Base-by-base conservation (phyloP, 2,888 invertebrate species). In the Acleris emargana region DNA sequence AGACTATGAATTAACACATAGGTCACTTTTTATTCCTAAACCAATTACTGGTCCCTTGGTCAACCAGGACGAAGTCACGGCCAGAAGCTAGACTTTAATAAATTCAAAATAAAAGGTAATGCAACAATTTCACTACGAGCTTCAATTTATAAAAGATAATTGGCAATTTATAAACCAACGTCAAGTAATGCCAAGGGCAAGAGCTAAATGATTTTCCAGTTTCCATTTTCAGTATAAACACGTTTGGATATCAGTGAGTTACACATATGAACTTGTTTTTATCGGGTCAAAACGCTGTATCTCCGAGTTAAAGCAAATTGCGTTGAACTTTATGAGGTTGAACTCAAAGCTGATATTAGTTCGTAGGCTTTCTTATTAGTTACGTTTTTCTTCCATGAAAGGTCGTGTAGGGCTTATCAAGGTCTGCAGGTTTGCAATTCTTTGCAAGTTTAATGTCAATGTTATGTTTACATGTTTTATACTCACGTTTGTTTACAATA, bases 211-310 rank as follows among this genome's bases (percentile, higher is more conserved):
- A 84, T 90, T 91, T 89, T 83, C 91, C 82, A 89, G 90, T 89
- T 91, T 89, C 89, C 91, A 89, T 91, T 91, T 91, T 91, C 91
- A 91, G 91, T 85, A 86, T 86, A 84, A 87, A 90, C 89, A 83
- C 76, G 87, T 84, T 81, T 74, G 71, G 77, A 81, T 80, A 81
- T 75, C 75, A 77, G 71, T 78, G 72, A 77, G 76, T 71, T 76
- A 75, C 75, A 80, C 74, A 75, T 76, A 80, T 79, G 74, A 71
- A 76, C 70, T 67, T 25, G 52, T 62, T 64, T 55, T 57, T 57
- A 43, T 32, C 42, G 22, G 64, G 42, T 22, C 57, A 59, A 66
- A 74, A 68, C 52, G 68, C 62, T 69, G 25, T 66, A 79, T 73
- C 64, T 54, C 54, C 64, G n/a, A 17, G 42, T 3, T 16, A 52